Percentiles rank a stretch among this genome's conserved stretches.
Conservation (phyloP, 1,140 invertebrate genomes). For the Amphibalanus amphitrite region DNA sequence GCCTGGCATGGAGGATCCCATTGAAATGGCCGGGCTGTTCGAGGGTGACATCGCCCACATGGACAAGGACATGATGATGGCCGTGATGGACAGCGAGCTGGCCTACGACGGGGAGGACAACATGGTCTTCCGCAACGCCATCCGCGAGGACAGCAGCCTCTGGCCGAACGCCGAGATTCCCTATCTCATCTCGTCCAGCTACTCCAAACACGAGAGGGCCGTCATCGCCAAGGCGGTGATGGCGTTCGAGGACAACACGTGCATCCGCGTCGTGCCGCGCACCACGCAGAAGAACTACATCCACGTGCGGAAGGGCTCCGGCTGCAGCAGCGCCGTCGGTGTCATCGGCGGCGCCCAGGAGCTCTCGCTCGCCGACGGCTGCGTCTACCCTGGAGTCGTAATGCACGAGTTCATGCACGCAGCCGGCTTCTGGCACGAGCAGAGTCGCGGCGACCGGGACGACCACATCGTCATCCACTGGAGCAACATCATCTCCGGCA, state of each 20-base stretch:
- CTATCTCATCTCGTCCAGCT: conserved; percentile 26
- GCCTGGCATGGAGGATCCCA: conserved; percentile 18
- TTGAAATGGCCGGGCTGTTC: conserved; percentile 24
- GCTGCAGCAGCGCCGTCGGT: background rate
- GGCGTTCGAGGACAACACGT: conserved; percentile 20
- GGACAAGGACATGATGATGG: conserved; percentile 2
- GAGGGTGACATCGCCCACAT: conserved; percentile 23
- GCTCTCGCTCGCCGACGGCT: conserved; percentile 40
- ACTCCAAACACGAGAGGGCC: conserved; percentile 18
- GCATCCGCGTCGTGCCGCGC: conserved; percentile 20
- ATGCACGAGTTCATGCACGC: conserved; percentile 72
- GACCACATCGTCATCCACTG: conserved; percentile 14
- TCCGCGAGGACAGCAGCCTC: conserved; percentile 16
- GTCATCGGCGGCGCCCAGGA: conserved; percentile 27
- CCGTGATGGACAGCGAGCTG: conserved; percentile 3
- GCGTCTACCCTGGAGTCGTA: conserved; percentile 44
- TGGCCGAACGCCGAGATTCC: conserved; percentile 26
- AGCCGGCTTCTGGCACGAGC: conserved; percentile 56
- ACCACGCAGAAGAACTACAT: conserved; percentile 19
- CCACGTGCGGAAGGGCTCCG: conserved; percentile 15
- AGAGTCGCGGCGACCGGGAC: conserved; percentile 61
- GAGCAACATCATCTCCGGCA: conserved; percentile 20
- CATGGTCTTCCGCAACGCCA: conserved; percentile 17
- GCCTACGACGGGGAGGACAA: conserved; percentile 4
- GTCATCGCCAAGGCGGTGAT: conserved; percentile 21